Evolutionary conservation across 1,140 invertebrate species (phyloP), one percentile per base, ranked within the genome.

Genomic region (Cecropterus lyciades): DNA sequence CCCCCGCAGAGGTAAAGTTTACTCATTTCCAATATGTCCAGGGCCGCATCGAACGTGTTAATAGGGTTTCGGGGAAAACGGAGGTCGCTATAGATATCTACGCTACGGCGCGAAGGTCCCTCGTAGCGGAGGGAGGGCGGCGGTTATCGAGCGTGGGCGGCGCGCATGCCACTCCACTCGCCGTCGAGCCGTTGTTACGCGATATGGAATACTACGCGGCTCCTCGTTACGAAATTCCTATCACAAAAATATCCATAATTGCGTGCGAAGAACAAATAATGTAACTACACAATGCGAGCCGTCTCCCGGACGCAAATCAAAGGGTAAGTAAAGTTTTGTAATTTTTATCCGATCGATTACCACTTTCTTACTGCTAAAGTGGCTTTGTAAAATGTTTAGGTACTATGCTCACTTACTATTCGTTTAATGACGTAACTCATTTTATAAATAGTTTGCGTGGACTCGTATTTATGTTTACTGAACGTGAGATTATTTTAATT

Each of bases 111-210:
- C 55, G 40, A 60, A 60, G 57, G 57, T 60, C 43, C 14, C 14
- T 60, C 52, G 56, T 67, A 67, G 46, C 43, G 56, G 15, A 57
- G 43, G 37, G 74, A 73, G 75, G 76, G 76, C 72, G 78, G 73
- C 67, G 68, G 48, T 64, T 89, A 91, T 89, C 82, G 88, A 89
- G 70, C 88, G 88, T 89, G 88, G 88, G 86, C 84, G 87, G 77
- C 82, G 87, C 86, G 84, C 85, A 89, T 84, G 82, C 60, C 75
- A 67, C 64, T 17, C n/a, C 72, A 75, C 71, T 74, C 59, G 62
- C 65, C 60, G 48, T 48, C 53, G 52, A 69, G 67, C 68, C 66
- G 70, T 71, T 72, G 55, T 67, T 55, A 68, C 72, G 75, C 72
- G 79, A 77, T 69, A 80, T 80, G 81, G 74, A 79, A 79, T 75